Evolutionary conservation across 1,140 invertebrate genomes (phyloP).

Genomic region (Sminthurinus signatus): DNA sequence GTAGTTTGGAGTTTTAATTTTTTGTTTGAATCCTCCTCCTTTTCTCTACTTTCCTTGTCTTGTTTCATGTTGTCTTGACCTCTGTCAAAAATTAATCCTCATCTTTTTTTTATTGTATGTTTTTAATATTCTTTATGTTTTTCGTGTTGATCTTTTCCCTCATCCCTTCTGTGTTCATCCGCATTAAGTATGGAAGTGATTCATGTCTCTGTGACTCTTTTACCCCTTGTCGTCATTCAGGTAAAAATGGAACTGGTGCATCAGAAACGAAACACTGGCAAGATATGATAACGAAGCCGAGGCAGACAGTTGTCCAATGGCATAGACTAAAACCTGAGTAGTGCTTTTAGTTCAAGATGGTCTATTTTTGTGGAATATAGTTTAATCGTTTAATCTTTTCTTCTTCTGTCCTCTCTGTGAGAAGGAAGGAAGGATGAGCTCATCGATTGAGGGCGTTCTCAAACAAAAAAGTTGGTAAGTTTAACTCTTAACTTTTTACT

Average conservation of each 20-base stretch:
- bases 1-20: no score
- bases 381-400: constrained; percentile 23
- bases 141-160: no score
- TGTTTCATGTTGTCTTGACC: no score
- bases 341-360: constrained; percentile 22
- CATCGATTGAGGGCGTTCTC: constrained; percentile 17
- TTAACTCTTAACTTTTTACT: background rate
- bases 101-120: no score
- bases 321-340: constrained; percentile 47
- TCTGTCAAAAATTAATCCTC: no score
- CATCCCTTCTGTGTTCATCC: no score
- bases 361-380: constrained; percentile 37
- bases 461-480: constrained; percentile 19
- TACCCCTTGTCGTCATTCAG: no score
- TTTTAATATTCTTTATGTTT: no score
- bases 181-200: no score
- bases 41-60: no score
- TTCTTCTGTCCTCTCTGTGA: constrained; percentile 21
- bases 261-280: constrained; percentile 91
- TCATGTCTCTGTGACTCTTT: no score
- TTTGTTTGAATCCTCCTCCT: no score
- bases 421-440: constrained; percentile 12
- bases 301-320: constrained; percentile 70
- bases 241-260: constrained; percentile 83
- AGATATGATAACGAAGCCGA: constrained; percentile 91